phyloP scores from a whole-genome alignment of 2,797 vertebrate genomes.

The Phataginus tricuspis region DNA sequence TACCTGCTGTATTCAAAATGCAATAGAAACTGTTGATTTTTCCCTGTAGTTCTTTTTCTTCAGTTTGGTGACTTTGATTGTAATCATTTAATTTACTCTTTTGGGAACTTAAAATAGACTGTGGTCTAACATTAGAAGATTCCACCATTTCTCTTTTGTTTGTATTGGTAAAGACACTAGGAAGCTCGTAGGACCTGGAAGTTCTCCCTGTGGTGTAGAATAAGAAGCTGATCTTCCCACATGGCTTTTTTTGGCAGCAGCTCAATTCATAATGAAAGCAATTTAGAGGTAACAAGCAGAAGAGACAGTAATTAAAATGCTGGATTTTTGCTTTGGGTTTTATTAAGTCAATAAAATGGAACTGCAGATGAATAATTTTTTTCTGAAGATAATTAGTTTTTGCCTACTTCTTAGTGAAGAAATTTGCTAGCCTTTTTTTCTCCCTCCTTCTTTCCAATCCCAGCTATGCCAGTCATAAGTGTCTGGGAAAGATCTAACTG shows the following conservation, averaged over 20 bases:
- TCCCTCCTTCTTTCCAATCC: background rate
- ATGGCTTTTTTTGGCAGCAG: background rate
- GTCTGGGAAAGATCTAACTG: background rate
- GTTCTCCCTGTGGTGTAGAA: background rate
- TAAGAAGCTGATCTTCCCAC: background rate
- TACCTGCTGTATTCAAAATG: background rate
- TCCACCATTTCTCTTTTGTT: background rate
- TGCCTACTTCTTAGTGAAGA: background rate
- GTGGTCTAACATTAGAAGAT: background rate
- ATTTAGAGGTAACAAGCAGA: background rate
- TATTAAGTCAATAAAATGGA: slow-evolving; percentile 45
- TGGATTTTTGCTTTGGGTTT: background rate
- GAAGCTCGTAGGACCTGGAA: background rate
- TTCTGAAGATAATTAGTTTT: slow-evolving; percentile 29
- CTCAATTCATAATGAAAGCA: background rate
- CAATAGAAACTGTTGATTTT: background rate
- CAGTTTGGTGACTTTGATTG: background rate
- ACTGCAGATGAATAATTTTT: slow-evolving; percentile 44
- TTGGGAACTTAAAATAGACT: background rate
- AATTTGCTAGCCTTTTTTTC: background rate
- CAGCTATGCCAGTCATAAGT: background rate
- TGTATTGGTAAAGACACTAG: background rate
- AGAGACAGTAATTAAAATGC: slow-evolving; percentile 41
- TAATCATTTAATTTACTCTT: slow-evolving; percentile 35
- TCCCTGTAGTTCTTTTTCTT: background rate